Evolutionary conservation across 2,113 vertebrate genomes (phyloP).

Genomic region (Egretta garzetta): DNA sequence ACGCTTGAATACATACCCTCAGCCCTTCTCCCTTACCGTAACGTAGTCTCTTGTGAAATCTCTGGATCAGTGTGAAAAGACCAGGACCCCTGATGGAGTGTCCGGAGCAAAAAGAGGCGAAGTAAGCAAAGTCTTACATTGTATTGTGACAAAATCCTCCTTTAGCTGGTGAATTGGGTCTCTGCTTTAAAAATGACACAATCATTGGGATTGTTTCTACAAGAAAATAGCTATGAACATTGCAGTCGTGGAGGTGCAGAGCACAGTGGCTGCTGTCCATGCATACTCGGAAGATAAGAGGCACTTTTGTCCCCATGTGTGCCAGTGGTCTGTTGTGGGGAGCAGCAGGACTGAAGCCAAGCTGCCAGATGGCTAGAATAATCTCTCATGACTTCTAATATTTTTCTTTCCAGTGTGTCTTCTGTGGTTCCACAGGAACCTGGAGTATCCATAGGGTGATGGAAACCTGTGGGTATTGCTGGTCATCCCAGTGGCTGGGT

Average conservation of each 20-base stretch:
- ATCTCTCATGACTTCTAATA: not conserved
- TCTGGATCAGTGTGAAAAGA: not conserved
- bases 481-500: not conserved
- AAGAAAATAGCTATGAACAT: not conserved
- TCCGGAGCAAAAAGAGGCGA: not conserved
- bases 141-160: not conserved
- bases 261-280: not conserved
- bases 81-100: not conserved
- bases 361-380: not conserved
- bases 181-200: not conserved
- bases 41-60: not conserved
- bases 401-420: not conserved
- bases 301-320: constrained; percentile 3
- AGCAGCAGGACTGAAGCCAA: not conserved
- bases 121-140: not conserved
- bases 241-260: not conserved
- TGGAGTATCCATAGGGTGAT: not conserved
- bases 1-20: not conserved
- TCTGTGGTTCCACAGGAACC: not conserved
- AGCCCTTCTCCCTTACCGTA: not conserved
- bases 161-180: not conserved
- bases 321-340: not conserved
- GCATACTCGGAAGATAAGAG: not conserved
- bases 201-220: not conserved
- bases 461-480: not conserved